phyloP scores from a whole-genome alignment of 2,113 vertebrate species.

The Cervus canadensis region DNA sequence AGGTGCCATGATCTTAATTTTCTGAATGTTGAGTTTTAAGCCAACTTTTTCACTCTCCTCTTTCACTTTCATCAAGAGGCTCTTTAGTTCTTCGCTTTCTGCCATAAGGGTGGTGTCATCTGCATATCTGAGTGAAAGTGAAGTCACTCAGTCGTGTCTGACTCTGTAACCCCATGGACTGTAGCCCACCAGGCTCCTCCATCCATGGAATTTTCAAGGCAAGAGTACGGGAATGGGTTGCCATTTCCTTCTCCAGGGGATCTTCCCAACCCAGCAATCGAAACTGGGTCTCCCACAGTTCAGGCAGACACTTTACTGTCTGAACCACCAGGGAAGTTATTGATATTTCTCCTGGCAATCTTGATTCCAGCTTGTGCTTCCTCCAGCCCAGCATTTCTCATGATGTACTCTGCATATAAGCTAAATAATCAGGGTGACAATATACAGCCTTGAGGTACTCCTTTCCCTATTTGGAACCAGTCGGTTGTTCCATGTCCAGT shows the following conservation, averaged over 20 bases:
- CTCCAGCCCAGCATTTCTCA: not conserved
- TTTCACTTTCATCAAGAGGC: not conserved
- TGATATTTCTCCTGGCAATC: not conserved
- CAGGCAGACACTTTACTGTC: no score
- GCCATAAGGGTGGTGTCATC: not conserved
- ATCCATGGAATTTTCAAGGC: no score
- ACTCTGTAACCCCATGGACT: no score
- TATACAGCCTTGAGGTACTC: accelerated
- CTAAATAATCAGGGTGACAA: not conserved
- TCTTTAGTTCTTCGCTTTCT: not conserved
- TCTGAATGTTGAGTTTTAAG: not conserved
- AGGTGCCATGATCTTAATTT: not conserved
- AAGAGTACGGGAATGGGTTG: no score
- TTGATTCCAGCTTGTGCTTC: not conserved
- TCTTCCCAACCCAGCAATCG: no score
- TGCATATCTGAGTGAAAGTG: not conserved
- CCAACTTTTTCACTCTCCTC: not conserved
- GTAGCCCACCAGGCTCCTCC: no score
- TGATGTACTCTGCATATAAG: not conserved
- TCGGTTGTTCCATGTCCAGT: not conserved
- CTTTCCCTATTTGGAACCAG: not conserved
- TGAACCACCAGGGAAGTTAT: no score
- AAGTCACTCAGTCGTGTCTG: no score
- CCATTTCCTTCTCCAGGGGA: no score
- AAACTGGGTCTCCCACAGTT: no score